Percentiles rank a stretch among this genome's conserved stretches.
These are phyloP conservation scores for Drosophila suzukii DNA, from an alignment of 1,140 invertebrate genomes.

Conservation along the genomic window DNA sequence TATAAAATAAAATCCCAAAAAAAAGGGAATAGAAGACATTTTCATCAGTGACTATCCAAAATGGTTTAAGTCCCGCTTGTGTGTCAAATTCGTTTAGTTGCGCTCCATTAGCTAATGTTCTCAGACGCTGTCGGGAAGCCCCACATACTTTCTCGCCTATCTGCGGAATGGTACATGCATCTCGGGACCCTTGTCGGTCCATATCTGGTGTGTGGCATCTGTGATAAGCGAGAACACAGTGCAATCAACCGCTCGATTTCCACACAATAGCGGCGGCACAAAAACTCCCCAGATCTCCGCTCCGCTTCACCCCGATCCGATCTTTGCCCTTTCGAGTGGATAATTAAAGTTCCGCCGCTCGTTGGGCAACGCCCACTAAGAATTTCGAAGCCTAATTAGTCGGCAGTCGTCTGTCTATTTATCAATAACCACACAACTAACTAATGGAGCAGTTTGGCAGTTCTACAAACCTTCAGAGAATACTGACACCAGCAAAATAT, in stretches of 20 bases:
- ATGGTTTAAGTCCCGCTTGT: constrained; percentile 20
- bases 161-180: constrained; percentile 11
- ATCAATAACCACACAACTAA: constrained; percentile 65
- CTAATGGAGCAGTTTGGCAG: constrained; percentile 42
- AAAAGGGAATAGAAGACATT: constrained; percentile 4
- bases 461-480: constrained; percentile 19
- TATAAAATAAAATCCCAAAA: neutral
- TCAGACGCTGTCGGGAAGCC: constrained; percentile 30
- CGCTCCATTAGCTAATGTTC: constrained; percentile 54
- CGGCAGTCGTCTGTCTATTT: constrained; percentile 54
- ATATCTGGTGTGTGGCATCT: constrained; percentile 57
- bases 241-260: constrained; percentile 52
- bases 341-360: constrained; percentile 66
- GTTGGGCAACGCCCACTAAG: constrained; percentile 61
- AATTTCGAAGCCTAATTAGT: constrained; percentile 60
- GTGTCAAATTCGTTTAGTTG: constrained; percentile 28
- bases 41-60: neutral
- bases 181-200: constrained; percentile 16
- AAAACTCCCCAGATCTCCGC: constrained; percentile 12
- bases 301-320: constrained; percentile 19
- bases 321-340: constrained; percentile 32
- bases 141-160: constrained; percentile 27
- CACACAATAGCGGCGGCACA: constrained; percentile 21
- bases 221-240: constrained; percentile 55
- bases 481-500: neutral